A percentile compares a stretch with the other conserved stretches of the same genome.
These are phyloP conservation scores for Brachyalestes nurse DNA, from an alignment of 2,797 vertebrate genomes.

Conservation along the genomic window DNA sequence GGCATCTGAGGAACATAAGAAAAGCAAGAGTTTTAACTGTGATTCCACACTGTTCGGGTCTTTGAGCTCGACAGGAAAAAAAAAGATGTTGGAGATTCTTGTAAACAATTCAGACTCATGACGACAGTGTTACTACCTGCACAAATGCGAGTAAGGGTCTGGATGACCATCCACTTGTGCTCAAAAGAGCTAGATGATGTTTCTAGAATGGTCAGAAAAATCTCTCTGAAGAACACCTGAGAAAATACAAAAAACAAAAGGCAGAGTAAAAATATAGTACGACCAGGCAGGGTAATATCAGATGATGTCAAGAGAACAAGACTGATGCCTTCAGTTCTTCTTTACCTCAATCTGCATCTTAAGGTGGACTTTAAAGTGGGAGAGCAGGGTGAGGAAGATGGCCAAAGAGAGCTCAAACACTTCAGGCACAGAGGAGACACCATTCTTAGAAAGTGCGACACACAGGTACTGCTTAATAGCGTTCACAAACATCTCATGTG, in stretches of 20 bases:
- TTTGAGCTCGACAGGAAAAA: not conserved
- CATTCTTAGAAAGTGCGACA: slow-evolving; percentile 95
- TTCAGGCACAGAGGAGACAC: slow-evolving; percentile 95
- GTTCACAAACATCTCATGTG: slow-evolving; percentile 97
- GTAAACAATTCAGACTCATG: not conserved
- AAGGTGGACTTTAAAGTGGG: slow-evolving; percentile 95
- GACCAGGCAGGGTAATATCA: not conserved
- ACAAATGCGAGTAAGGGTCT: slow-evolving; percentile 96
- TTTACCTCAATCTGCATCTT: slow-evolving; percentile 99
- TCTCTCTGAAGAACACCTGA: slow-evolving; percentile 98
- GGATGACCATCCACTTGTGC: slow-evolving; percentile 99
- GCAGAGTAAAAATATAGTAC: not conserved
- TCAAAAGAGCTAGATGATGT: slow-evolving; percentile 96
- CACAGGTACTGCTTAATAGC: slow-evolving; percentile 98
- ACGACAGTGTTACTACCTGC: slow-evolving; percentile 80
- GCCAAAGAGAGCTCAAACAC: slow-evolving; percentile 96
- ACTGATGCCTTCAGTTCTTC: no score
- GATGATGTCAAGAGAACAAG: not conserved
- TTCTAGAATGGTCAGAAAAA: slow-evolving; percentile 96
- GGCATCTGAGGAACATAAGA: slow-evolving; percentile 80
- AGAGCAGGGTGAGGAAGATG: slow-evolving; percentile 95
- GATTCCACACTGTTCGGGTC: not conserved
- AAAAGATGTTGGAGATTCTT: not conserved
- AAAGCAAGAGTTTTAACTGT: not conserved
- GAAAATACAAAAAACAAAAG: not conserved